Evolutionary conservation across 2,888 invertebrate genomes (phyloP), one percentile per base, ranked within the genome.

Genomic region (Pheosia gnoma): DNA sequence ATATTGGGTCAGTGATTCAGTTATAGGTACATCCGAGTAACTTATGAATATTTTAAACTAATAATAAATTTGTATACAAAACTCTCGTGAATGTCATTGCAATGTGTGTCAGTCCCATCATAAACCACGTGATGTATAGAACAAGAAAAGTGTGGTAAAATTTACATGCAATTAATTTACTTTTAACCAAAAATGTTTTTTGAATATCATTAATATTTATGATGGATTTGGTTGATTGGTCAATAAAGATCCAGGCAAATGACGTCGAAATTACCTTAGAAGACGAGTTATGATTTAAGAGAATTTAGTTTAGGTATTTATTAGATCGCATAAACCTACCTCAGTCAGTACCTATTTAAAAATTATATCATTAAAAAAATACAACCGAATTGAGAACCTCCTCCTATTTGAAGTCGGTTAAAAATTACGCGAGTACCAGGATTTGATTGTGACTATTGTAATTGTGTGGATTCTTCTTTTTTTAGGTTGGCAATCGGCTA

Each of bases 101-200:
- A 56, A 65, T 58, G 57, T 68, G 57, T 69, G 73, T 58, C 67
- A 43, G 41, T 60, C 25, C 47, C n/a, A 67, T 53, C 56, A 66
- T 66, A 72, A 53, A 56, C 61, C 61, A 62, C 66, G 38, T 58
- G 51, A 59, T 56, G 9, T 51, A 60, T 57, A 59, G 41, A 10
- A 7, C 54, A 58, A n/a, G 11, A 53, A 68, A 74, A 68, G 64
- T 75, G 54, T 72, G 72, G 63, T 65, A 66, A 75, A 70, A 74
- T 75, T 74, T 69, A 69, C 74, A 74, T 75, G 38, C 53, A 53
- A 53, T 53, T 53, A 53, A 37, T 53, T 53, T 37, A 37, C 8
- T 53, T 51, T 37, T 38, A 9, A 53, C 53, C 11, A 51, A 3
- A 25, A 51, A 51, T 25, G 25, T 51, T 51, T 25, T 51, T 51